Evolutionary conservation across 2,888 invertebrate genomes (phyloP).

Genomic region (Cybosia mesomella): DNA sequence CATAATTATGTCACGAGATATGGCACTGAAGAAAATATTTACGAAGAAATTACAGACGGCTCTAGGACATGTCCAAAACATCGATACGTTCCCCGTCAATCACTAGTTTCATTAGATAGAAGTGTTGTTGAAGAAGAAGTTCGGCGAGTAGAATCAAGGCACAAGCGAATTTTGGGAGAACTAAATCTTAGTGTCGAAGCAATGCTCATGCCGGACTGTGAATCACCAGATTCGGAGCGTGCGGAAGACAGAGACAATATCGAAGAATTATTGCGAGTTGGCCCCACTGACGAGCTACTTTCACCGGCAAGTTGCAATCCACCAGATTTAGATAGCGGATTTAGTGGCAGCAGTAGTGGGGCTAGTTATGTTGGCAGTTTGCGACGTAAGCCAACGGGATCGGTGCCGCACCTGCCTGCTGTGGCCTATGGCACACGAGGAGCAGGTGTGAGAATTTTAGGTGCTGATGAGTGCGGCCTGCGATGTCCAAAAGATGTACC

Average conservation of each 20-base stretch:
- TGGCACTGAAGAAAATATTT: conserved; percentile 94
- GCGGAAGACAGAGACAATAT: conserved; percentile 88
- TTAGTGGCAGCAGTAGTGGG: conserved; percentile 94
- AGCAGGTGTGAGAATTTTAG: conserved; percentile 81
- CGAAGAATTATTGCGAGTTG: conserved; percentile 89
- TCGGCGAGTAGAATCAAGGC: conserved; percentile 93
- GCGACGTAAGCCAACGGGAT: conserved; percentile 85
- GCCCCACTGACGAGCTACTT: conserved; percentile 90
- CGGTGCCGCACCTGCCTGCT: conserved; percentile 83
- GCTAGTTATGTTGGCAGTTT: conserved; percentile 93
- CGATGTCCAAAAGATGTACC: conserved; percentile 76
- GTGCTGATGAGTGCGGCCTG: conserved; percentile 77
- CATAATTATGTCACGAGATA: conserved; percentile 93
- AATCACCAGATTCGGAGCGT: conserved; percentile 89
- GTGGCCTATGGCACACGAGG: conserved; percentile 85
- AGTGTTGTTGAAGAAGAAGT: conserved; percentile 94
- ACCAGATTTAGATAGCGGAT: conserved; percentile 93
- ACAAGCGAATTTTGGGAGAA: conserved; percentile 94
- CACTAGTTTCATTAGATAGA: conserved; percentile 89
- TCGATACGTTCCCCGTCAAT: conserved; percentile 84
- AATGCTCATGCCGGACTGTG: conserved; percentile 95
- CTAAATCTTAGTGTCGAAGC: conserved; percentile 95
- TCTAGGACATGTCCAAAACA: conserved; percentile 84
- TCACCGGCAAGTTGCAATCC: conserved; percentile 90
- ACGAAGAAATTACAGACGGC: conserved; percentile 92